Percentiles rank a stretch among this genome's conserved stretches.
Conservation (phyloP, 2,113 vertebrate species). For the Elaphurus davidianus region DNA sequence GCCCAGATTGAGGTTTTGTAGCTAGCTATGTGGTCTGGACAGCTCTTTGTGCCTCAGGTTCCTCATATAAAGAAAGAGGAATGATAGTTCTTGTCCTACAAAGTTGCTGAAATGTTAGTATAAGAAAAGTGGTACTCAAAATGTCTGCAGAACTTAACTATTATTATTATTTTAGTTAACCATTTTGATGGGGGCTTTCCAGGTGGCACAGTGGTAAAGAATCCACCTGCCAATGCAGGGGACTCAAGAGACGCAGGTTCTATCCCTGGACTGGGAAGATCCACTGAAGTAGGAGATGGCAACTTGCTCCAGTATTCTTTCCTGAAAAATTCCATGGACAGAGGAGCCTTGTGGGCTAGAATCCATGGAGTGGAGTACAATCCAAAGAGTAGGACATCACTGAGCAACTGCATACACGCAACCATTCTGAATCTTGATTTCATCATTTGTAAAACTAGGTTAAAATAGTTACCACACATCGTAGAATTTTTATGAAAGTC, state of each 20-base stretch:
- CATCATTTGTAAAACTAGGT: not conserved
- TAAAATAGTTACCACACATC: not conserved
- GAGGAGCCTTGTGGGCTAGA: not conserved
- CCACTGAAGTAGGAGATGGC: not conserved
- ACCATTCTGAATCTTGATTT: not conserved
- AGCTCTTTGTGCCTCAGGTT: not conserved
- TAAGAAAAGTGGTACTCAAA: not conserved
- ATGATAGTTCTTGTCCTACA: not conserved
- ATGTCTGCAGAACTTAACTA: not conserved
- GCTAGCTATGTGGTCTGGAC: not conserved
- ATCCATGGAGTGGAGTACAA: not conserved
- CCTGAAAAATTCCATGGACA: not conserved
- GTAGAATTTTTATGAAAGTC: not conserved
- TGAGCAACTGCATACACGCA: not conserved
- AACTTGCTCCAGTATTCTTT: not conserved
- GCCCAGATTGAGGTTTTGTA: not conserved
- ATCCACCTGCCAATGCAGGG: not conserved
- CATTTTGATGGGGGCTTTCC: not conserved
- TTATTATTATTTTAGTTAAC: not conserved
- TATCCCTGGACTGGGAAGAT: not conserved
- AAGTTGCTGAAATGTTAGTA: not conserved
- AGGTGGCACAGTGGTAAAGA: not conserved
- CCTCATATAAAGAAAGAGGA: not conserved
- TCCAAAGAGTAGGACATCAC: not conserved
- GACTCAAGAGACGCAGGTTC: not conserved